Base-by-base conservation (phyloP, 2,888 invertebrate genomes). In the Arge pagana region DNA sequence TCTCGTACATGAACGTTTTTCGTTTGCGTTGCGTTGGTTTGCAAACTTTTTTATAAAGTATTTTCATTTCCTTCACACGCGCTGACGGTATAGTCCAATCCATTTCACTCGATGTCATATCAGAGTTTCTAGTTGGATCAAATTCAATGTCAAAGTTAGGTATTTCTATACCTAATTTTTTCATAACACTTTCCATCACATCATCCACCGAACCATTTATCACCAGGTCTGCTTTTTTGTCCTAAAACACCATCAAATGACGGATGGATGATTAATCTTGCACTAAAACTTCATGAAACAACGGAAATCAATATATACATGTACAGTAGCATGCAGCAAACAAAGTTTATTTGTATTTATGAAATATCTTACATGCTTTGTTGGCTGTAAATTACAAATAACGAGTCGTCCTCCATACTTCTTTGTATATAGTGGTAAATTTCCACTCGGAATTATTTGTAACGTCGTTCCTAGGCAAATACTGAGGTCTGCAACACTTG, bases 391-490 rank as follows among this genome's bases (percentile, higher is more conserved):
- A 79, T 99, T 99, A 58, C 97, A 90, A 64, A 98, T 93, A 13
- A 92, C 93, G 48, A 99, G 78, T 74, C 89, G 89, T 3, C 96
- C 96, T 18, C 88, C 88, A 72, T 88, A 88, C 72, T 90, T 91
- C 63, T 90, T 87, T 56, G 88, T 89, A 69, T 86, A 86, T 26
- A 96, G 76, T 3, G 98, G 98, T 61, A 98, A 80, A 77, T 92
- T 93, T 10, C 96, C 98, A 78, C 96, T 96, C 31, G 99, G 99
- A 59, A 95, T 83, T 63, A 99, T 99, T 83, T 99, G 98, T 45
- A 99, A 80, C 4, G 97, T 96, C n/a, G 97, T 96, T 24, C 99
- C 99, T 57, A 99, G 80, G 64, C 94, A 93, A 67, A 99, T 87
- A 75, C 93, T 93, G 45, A 99, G 76, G 79, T 98, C 96, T 52